phyloP scores from a whole-genome alignment of 2,797 vertebrate species.

The Odontamblyopus lacepedii region DNA sequence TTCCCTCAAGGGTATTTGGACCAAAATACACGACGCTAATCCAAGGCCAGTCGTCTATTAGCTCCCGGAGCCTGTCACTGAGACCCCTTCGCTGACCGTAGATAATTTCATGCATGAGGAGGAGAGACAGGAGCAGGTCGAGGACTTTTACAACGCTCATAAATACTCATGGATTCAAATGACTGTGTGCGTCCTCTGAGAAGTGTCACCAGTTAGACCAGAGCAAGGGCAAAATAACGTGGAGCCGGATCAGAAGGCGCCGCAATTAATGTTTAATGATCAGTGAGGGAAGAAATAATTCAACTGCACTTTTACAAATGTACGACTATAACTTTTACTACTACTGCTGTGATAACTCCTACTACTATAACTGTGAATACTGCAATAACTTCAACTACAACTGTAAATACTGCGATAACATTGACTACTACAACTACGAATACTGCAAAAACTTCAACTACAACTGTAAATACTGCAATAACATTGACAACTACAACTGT shows the following conservation, averaged over 20 bases:
- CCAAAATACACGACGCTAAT: background rate
- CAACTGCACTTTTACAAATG: background rate
- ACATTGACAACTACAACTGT: background rate
- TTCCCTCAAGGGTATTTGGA: background rate
- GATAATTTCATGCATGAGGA: slow-evolving; percentile 53
- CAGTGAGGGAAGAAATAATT: background rate
- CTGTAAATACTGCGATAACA: no score
- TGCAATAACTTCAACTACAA: no score
- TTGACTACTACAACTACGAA: no score
- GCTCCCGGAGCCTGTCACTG: background rate
- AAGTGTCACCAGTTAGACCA: background rate
- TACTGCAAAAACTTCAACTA: no score
- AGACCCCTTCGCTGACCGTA: slow-evolving; percentile 10
- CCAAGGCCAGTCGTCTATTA: background rate
- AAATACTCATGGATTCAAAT: slow-evolving; percentile 50
- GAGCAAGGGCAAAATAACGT: slow-evolving; percentile 5
- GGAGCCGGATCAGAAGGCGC: background rate
- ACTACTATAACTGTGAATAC: no score
- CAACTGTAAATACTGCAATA: no score
- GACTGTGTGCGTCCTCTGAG: background rate
- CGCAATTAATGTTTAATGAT: background rate
- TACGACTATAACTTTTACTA: background rate
- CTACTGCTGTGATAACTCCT: background rate
- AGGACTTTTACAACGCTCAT: slow-evolving; percentile 49
- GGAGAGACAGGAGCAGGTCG: slow-evolving; percentile 46